Evolutionary conservation across 2,888 invertebrate species (phyloP).

Genomic region (Ichneumoninae sp.): DNA sequence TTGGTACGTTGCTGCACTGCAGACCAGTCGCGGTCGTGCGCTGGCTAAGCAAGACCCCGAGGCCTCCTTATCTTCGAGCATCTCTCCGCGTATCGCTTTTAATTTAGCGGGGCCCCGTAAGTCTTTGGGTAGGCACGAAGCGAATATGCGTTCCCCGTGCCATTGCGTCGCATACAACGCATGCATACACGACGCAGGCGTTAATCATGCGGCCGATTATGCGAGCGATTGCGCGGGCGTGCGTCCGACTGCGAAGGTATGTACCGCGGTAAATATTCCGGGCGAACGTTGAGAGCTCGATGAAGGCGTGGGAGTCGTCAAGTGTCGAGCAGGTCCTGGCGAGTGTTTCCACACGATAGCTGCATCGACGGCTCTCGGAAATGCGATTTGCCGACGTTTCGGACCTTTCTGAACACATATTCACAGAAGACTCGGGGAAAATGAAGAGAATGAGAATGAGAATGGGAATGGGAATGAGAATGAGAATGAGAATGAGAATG

Average conservation of each 20-base stretch:
- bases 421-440: neutral
- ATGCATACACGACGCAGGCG: slow-evolving; percentile 34
- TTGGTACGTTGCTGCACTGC: neutral
- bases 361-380: neutral
- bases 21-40: slow-evolving; percentile 38
- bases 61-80: slow-evolving; percentile 56
- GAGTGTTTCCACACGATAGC: neutral
- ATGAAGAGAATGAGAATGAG: no score
- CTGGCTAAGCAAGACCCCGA: slow-evolving; percentile 49
- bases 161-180: slow-evolving; percentile 10
- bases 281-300: slow-evolving; percentile 4
- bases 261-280: slow-evolving; percentile 18
- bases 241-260: slow-evolving; percentile 23
- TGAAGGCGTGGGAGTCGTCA: slow-evolving; percentile 16
- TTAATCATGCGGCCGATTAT: slow-evolving; percentile 66
- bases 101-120: slow-evolving; percentile 57
- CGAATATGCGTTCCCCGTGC: slow-evolving; percentile 31
- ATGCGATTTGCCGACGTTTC: no score
- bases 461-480: no score
- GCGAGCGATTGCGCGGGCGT: slow-evolving; percentile 58
- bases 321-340: slow-evolving; percentile 12
- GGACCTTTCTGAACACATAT: neutral
- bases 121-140: slow-evolving; percentile 51
- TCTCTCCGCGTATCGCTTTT: slow-evolving; percentile 64
- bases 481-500: no score